These are phyloP conservation scores for Discoglossus pictus DNA, from an alignment of 2,797 vertebrate genomes.

Conservation along the genomic window DNA sequence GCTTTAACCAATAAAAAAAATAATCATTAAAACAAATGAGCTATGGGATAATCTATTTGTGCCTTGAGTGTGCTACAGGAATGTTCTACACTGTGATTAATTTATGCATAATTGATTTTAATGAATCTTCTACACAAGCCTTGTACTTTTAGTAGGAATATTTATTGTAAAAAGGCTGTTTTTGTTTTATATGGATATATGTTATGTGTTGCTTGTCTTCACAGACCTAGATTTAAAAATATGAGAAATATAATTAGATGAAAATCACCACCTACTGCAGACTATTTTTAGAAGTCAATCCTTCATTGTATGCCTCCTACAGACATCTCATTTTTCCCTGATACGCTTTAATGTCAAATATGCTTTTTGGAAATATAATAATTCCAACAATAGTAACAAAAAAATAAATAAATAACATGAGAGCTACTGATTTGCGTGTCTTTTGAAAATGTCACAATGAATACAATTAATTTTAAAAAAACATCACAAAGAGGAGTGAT, in stretches of 20 bases:
- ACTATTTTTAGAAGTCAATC: conserved; percentile 8
- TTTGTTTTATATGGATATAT: conserved; percentile 4
- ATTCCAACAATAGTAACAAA: too few relatives aligned
- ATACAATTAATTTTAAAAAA: too few relatives aligned
- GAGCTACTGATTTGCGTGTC: too few relatives aligned
- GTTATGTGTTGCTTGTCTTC: conserved; percentile 16
- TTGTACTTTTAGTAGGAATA: conserved; percentile 11
- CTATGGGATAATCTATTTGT: conserved; percentile 36
- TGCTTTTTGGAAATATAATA: too few relatives aligned
- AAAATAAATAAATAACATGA: too few relatives aligned
- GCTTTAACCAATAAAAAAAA: conserved; percentile 21
- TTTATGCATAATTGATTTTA: conserved; percentile 40
- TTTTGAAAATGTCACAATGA: too few relatives aligned
- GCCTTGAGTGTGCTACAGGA: conserved; percentile 34
- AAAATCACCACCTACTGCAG: conserved; percentile 8
- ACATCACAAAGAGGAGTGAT: too few relatives aligned
- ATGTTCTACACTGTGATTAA: conserved; percentile 16
- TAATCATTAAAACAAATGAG: conserved; percentile 30
- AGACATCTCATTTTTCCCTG: neutral
- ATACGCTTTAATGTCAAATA: too few relatives aligned
- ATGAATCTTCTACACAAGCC: conserved; percentile 29
- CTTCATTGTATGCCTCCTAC: conserved; percentile 11
- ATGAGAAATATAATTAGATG: conserved; percentile 25
- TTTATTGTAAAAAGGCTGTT: conserved; percentile 15
- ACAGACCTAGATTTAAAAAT: conserved; percentile 4